These are phyloP conservation scores for Aphis gossypii DNA, from an alignment of 1,140 invertebrate genomes.

Conservation along the genomic window DNA sequence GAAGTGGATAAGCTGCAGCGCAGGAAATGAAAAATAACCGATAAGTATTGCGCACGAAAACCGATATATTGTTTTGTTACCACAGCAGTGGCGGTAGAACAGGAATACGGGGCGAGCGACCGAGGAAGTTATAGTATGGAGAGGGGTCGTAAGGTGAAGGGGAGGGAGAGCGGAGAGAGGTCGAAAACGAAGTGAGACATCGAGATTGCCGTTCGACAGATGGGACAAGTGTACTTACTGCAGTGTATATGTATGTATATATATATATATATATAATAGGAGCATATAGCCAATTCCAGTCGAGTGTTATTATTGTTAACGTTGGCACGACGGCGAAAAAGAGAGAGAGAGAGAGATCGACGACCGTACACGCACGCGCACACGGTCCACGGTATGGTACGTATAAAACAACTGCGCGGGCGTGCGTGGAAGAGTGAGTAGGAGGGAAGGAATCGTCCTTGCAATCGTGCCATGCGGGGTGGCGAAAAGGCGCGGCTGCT, in stretches of 20 bases:
- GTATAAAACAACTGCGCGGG: not conserved
- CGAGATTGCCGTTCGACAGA: conserved; percentile 57
- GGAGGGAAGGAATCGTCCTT: not conserved
- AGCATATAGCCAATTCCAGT: conserved; percentile 41
- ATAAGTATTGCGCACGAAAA: not conserved
- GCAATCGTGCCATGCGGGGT: not conserved
- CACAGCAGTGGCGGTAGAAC: not conserved
- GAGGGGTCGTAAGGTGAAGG: not conserved
- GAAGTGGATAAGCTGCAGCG: not conserved
- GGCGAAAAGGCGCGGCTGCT: not conserved
- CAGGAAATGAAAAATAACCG: not conserved
- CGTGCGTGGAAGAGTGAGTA: not conserved
- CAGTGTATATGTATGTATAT: not conserved
- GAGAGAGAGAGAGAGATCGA: not conserved
- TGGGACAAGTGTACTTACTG: conserved; percentile 34
- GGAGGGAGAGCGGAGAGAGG: not conserved
- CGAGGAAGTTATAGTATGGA: not conserved
- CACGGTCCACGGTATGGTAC: not conserved
- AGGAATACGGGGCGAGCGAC: not conserved
- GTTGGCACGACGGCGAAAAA: not conserved
- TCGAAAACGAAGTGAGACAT: conserved; percentile 39
- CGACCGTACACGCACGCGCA: not conserved
- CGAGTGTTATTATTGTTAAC: conserved; percentile 56
- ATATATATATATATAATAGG: not conserved
- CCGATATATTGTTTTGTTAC: conserved; percentile 17